phyloP scores from a whole-genome alignment of 2,113 vertebrate genomes.

The Ptilonorhynchus violaceus region DNA sequence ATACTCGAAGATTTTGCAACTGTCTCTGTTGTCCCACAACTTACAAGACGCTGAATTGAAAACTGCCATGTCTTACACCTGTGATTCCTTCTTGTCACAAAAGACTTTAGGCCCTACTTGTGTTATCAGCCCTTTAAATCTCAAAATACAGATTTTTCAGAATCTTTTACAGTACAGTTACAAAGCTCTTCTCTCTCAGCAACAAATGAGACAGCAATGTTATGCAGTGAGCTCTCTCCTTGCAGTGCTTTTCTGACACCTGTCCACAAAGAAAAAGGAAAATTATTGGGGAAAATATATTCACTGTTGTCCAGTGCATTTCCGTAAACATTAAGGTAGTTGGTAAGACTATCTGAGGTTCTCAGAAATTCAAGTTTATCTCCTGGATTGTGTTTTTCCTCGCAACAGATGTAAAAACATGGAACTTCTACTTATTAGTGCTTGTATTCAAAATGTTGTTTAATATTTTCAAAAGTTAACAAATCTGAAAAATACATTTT shows the following conservation, averaged over 20 bases:
- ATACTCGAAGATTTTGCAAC: background rate
- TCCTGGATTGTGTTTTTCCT: background rate
- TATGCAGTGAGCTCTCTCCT: background rate
- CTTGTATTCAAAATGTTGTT: background rate
- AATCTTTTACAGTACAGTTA: background rate
- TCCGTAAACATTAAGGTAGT: background rate
- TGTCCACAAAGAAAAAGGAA: background rate
- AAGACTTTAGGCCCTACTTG: too few species aligned
- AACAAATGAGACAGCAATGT: fast-evolving
- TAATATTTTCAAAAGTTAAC: background rate
- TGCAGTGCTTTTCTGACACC: background rate
- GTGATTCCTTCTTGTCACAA: background rate
- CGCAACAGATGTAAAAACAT: background rate
- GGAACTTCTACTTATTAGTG: background rate
- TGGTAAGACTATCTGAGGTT: background rate
- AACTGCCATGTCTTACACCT: background rate
- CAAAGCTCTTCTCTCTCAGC: background rate
- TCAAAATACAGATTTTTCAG: background rate
- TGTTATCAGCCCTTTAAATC: background rate
- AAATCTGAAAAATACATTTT: background rate
- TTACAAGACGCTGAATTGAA: background rate
- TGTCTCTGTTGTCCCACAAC: background rate
- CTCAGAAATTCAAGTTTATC: background rate
- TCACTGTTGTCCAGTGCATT: background rate
- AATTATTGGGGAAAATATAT: background rate